phyloP scores from a whole-genome alignment of 2,797 vertebrate genomes.

The Chaetodon trifasciatus region DNA sequence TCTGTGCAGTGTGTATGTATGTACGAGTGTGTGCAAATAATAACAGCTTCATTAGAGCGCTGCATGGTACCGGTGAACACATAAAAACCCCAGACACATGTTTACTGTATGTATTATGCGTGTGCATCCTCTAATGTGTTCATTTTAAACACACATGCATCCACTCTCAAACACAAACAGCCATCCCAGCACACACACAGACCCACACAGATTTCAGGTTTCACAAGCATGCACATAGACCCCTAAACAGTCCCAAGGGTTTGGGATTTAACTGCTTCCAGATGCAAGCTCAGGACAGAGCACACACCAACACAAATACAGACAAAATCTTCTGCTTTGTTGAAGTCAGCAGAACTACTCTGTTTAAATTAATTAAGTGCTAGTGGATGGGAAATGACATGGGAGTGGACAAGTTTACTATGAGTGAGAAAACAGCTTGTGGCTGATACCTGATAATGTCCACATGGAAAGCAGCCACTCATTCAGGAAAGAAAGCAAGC shows the following conservation, averaged over 20 bases:
- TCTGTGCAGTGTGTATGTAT: constrained; percentile 60
- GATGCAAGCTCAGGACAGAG: constrained; percentile 77
- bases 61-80: constrained; percentile 60
- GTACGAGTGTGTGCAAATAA: constrained; percentile 50
- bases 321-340: constrained; percentile 80
- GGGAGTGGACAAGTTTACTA: constrained; percentile 49
- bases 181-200: constrained; percentile 37
- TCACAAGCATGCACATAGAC: constrained; percentile 80
- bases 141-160: constrained; percentile 37
- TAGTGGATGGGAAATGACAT: constrained; percentile 72
- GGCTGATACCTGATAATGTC: constrained; percentile 48
- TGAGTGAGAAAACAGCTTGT: constrained; percentile 51
- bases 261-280: constrained; percentile 80
- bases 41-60: constrained; percentile 74
- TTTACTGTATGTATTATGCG: constrained; percentile 53
- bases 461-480: constrained; percentile 23
- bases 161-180: constrained; percentile 38
- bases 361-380: constrained; percentile 75
- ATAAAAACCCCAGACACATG: constrained; percentile 70
- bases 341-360: constrained; percentile 77
- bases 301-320: constrained; percentile 65
- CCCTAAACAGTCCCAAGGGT: constrained; percentile 81
- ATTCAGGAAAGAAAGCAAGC: constrained; percentile 17
- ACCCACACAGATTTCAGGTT: constrained; percentile 76
- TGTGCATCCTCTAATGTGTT: constrained; percentile 44